Percentiles rank a stretch among this genome's conserved stretches.
These are phyloP conservation scores for Coenobita brevimanus DNA, from an alignment of 1,140 invertebrate species.

Conservation along the genomic window DNA sequence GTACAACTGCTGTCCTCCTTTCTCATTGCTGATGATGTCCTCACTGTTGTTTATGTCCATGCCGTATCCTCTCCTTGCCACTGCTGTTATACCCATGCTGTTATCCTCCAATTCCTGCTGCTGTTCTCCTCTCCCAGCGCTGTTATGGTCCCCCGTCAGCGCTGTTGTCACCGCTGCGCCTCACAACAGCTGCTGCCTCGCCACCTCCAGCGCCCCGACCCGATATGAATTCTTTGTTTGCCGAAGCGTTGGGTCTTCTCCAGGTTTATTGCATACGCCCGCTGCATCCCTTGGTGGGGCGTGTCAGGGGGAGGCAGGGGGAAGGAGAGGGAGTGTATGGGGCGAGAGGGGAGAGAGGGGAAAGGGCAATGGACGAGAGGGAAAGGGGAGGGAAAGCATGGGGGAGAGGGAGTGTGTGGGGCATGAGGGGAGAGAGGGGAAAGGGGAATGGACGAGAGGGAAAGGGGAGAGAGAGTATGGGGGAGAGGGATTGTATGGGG, in stretches of 20 bases:
- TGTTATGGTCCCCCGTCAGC: background rate
- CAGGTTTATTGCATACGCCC: conserved; percentile 48
- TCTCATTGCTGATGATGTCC: background rate
- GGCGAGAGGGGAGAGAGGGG: background rate
- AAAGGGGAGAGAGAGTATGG: too few relatives aligned
- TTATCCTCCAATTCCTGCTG: background rate
- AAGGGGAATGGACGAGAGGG: background rate
- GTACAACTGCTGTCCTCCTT: background rate
- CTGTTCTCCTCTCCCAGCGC: background rate
- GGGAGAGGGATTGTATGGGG: too few relatives aligned
- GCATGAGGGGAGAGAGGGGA: too few relatives aligned
- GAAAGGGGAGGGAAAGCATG: background rate
- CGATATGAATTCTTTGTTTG: conserved; percentile 58
- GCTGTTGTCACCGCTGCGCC: background rate
- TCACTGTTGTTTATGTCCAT: background rate
- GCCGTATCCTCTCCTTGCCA: background rate
- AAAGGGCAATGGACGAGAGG: background rate
- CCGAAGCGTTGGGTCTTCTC: conserved; percentile 37
- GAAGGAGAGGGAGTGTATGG: conserved; percentile 8
- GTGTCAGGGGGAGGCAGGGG: background rate
- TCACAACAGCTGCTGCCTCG: background rate
- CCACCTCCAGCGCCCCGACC: background rate
- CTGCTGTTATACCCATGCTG: background rate
- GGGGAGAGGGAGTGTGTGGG: too few relatives aligned
- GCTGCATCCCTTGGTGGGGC: conserved; percentile 37